Percentiles rank a stretch among this genome's conserved stretches.
phyloP scores from a whole-genome alignment of 2,888 invertebrate genomes.

The Mesorhabditis belari region DNA sequence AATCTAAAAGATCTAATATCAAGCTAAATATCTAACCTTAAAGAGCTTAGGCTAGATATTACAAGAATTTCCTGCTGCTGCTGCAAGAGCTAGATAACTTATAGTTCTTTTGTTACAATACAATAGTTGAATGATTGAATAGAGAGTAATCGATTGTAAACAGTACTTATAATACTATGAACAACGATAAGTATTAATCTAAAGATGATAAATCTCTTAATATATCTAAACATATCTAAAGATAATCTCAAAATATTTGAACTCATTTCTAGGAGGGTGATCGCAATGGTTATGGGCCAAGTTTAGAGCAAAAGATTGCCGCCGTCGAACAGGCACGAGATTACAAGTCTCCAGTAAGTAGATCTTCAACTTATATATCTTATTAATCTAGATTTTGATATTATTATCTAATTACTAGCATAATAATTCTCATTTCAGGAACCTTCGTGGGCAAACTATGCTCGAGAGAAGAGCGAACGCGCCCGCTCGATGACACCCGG shows the following conservation, averaged over 20 bases:
- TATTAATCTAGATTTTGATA: neutral
- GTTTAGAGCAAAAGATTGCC: neutral
- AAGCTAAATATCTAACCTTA: too few species aligned
- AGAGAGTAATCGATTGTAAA: too few species aligned
- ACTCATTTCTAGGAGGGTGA: neutral
- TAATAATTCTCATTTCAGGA: conserved; percentile 12
- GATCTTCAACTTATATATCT: neutral
- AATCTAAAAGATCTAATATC: neutral
- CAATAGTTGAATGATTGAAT: too few species aligned
- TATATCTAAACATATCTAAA: too few species aligned
- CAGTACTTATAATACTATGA: too few species aligned
- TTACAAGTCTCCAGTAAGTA: neutral
- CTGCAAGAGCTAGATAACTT: too few species aligned
- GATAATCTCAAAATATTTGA: neutral
- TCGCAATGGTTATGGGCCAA: neutral
- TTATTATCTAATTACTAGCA: neutral
- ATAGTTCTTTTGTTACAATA: too few species aligned
- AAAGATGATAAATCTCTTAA: too few species aligned
- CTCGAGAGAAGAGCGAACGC: conserved; percentile 33
- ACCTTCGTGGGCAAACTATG: conserved; percentile 29
- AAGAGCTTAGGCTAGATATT: too few species aligned
- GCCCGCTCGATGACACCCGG: conserved; percentile 29
- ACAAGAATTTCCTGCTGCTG: too few species aligned
- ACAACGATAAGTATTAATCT: too few species aligned
- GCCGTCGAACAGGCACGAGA: neutral